A percentile compares a stretch with the other conserved stretches of the same genome.
Conservation (phyloP, 30 jellyfish, hydroid and myxozoan genomes). For the Hydractinia symbiolongicarpus region DNA sequence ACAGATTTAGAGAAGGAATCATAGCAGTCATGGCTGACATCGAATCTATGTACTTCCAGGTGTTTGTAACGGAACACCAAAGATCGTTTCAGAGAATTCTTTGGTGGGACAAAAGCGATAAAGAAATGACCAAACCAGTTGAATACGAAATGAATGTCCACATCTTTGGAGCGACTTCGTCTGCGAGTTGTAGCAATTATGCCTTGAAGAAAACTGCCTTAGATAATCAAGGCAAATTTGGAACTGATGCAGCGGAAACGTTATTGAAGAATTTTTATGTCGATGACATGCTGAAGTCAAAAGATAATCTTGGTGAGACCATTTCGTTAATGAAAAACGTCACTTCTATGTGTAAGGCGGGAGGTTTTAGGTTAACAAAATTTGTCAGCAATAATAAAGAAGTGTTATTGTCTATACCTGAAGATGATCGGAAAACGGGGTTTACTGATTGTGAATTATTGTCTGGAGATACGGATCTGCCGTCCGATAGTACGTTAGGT, state of each 20-base stretch:
- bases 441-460: neutral
- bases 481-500: neutral
- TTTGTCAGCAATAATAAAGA: constrained; percentile 15
- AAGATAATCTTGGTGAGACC: neutral
- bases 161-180: constrained; percentile 4
- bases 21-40: constrained; percentile 24
- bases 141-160: neutral
- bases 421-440: constrained; percentile 1
- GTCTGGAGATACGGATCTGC: neutral
- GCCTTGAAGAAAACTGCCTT: constrained; percentile 13
- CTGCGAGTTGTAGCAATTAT: neutral
- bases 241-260: neutral
- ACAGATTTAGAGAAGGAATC: no score
- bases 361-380: constrained; percentile 16
- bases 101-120: constrained; percentile 22
- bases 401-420: constrained; percentile 5
- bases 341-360: neutral
- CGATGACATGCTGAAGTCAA: no score
- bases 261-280: neutral
- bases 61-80: constrained; percentile 23
- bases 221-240: neutral
- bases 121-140: neutral
- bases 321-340: neutral
- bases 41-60: constrained; percentile 46
- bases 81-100: constrained; percentile 15